A percentile compares a stretch with the other conserved stretches of the same genome.
Evolutionary conservation across 2,797 vertebrate species (phyloP).

Genomic region (Acropternis orthonyx): DNA sequence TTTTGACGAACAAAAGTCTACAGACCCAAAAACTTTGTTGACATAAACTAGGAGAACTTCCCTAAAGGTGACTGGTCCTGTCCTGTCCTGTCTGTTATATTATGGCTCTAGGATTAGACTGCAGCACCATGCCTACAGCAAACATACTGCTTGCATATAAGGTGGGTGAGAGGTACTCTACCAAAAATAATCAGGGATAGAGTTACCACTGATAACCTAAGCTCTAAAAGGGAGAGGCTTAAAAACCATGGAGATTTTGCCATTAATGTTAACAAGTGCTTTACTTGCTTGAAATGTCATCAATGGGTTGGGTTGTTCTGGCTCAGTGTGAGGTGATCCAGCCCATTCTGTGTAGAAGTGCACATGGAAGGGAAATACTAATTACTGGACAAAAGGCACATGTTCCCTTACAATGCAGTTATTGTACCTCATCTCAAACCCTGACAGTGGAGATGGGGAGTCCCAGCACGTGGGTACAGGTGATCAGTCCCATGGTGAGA

Average conservation of each 20-base stretch:
- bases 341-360: not conserved
- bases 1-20: not conserved
- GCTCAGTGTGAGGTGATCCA: not conserved
- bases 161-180: not conserved
- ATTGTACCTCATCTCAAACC: not conserved
- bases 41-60: not conserved
- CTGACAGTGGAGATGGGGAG: not conserved
- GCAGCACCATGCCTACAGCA: not conserved
- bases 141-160: not conserved
- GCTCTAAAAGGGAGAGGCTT: not conserved
- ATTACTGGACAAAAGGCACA: not conserved
- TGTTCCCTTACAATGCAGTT: not conserved
- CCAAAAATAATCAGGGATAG: slow-evolving; percentile 27
- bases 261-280: not conserved
- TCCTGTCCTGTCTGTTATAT: not conserved
- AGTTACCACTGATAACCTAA: not conserved
- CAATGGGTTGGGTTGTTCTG: not conserved
- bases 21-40: not conserved
- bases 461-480: not conserved
- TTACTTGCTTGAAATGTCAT: not conserved
- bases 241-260: not conserved
- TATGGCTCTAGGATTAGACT: not conserved
- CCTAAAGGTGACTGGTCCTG: not conserved
- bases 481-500: accelerated
- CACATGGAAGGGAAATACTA: not conserved